Conservation (phyloP, 2,113 vertebrate species). For the Psittacus erithacus region DNA sequence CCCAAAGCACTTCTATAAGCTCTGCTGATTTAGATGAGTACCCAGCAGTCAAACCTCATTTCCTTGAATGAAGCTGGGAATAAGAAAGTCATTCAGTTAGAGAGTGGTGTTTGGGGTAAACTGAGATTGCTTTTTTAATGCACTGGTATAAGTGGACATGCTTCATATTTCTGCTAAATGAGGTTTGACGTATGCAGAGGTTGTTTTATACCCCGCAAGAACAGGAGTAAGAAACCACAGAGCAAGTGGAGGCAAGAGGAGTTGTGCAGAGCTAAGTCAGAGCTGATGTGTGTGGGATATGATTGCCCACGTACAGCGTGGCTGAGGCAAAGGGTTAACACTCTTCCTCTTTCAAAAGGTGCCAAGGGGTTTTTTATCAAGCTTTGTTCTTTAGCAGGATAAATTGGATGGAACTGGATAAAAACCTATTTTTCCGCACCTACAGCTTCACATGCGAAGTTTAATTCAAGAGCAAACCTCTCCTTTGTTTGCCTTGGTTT, state of each 20-base stretch:
- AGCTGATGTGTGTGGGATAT: background rate
- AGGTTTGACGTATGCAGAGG: background rate
- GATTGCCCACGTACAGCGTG: background rate
- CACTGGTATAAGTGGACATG: background rate
- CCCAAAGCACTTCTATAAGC: background rate
- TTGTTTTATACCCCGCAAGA: background rate
- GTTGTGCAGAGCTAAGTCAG: background rate
- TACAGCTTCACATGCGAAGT: background rate
- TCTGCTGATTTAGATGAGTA: background rate
- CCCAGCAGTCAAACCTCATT: background rate
- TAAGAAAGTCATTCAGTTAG: background rate
- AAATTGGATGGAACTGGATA: background rate
- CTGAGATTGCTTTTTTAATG: background rate
- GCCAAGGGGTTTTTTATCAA: background rate
- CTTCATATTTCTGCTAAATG: background rate
- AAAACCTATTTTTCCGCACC: background rate
- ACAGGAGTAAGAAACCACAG: background rate
- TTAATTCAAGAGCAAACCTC: background rate
- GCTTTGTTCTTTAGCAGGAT: background rate
- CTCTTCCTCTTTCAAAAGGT: background rate
- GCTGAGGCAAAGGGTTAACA: background rate
- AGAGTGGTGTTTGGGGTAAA: background rate
- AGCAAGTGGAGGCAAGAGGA: background rate
- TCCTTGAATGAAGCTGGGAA: background rate
- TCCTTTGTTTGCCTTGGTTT: background rate